Base-by-base conservation (phyloP, 2,888 invertebrate genomes). In the Coleophora deauratella region DNA sequence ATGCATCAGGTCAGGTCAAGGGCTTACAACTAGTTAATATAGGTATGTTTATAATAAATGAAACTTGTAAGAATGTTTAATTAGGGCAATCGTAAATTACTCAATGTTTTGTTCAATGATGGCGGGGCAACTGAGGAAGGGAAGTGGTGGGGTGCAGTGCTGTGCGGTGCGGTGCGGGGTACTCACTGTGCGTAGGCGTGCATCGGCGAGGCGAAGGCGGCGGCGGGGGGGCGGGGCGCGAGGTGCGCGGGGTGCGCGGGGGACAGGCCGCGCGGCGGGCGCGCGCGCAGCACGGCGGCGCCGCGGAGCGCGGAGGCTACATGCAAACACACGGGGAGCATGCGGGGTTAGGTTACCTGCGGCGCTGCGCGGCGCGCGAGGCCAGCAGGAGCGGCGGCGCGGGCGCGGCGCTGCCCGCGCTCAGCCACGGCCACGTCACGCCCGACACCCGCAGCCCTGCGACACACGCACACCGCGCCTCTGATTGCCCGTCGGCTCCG, bases 101-200 rank as follows among this genome's bases (percentile, higher is more conserved):
- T n/a, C n/a, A n/a, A n/a, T 21, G 3, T 3, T 21, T 21, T 3
- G 21, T 4, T 21, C 21, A 21, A 4, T 21, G 3, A 6, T 4
- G 21, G 21, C 21, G 21, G 6, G 21, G 21, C 21, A 21, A 21
- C 21, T 21, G n/a, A 21, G 21, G 21, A 21, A 3, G 21, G 21
- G 21, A 21, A 6, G 21, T 3, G 21, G 6, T 3, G 46, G 15
- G 54, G 42, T 44, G 43, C 4, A 35, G 33, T 47, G 41, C 42
- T 39, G 46, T 10, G 9, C 9, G 31, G 31, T 10, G 52, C 14
- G 42, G 44, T 32, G 55, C 44, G 51, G 44, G 55, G 75, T 91
- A 94, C 94, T 93, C 91, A 94, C 94, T 93, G 94, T 80, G 96
- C 91, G 87, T 95, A 96, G 72, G 95, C 94, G 89, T 94, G 95